Conservation (phyloP, 2,888 invertebrate genomes). For the Lydus trimaculatus region DNA sequence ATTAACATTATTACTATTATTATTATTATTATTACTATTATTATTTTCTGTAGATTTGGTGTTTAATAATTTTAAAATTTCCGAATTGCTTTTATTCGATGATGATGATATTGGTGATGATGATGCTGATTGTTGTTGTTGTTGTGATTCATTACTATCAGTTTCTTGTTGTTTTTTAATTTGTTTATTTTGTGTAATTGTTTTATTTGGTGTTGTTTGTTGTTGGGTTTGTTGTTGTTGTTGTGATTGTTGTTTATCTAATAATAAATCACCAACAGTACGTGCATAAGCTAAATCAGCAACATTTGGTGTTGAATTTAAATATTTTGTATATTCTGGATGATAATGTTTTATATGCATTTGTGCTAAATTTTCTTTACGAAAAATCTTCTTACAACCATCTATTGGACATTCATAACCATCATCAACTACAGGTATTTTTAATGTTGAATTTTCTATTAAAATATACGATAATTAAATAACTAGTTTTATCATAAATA, state of each 20-base stretch:
- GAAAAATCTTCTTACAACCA: conserved; percentile 86
- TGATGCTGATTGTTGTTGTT: conserved; percentile 27
- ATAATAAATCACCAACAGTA: conserved; percentile 67
- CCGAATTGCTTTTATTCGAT: conserved; percentile 43
- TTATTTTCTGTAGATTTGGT: conserved; percentile 45
- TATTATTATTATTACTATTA: background rate
- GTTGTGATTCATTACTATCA: conserved; percentile 25
- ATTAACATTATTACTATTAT: conserved; percentile 8
- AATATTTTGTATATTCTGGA: conserved; percentile 75
- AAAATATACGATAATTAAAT: conserved; percentile 61
- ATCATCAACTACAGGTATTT: conserved; percentile 69
- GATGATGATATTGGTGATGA: conserved; percentile 32
- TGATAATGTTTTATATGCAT: conserved; percentile 97
- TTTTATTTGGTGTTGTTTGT: conserved; percentile 17
- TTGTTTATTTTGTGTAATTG: conserved; percentile 29
- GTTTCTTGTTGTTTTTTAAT: conserved; percentile 30
- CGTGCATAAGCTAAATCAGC: conserved; percentile 85
- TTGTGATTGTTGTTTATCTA: conserved; percentile 51
- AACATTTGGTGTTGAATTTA: conserved; percentile 85
- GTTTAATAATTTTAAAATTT: conserved; percentile 55
- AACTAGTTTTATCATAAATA: conserved; percentile 36
- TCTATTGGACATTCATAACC: conserved; percentile 77
- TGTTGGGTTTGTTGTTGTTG: background rate
- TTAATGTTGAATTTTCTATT: conserved; percentile 49
- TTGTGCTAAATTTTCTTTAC: conserved; percentile 88